Evolutionary conservation across 2,888 invertebrate species (phyloP).

Genomic region (Danaus chrysippus): DNA sequence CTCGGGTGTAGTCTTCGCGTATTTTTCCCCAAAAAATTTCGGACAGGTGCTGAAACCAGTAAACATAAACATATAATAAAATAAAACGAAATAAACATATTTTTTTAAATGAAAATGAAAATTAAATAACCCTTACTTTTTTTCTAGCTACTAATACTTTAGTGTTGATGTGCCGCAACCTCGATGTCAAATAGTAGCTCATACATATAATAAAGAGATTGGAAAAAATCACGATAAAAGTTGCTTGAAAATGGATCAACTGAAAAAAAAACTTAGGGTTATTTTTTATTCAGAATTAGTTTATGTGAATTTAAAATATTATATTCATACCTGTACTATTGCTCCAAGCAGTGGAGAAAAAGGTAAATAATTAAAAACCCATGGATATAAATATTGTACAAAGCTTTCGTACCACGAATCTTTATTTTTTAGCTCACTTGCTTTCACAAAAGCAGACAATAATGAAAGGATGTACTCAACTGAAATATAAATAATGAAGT

Average conservation of each 20-base stretch:
- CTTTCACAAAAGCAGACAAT: slow-evolving; percentile 53
- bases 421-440: slow-evolving; percentile 45
- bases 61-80: background rate
- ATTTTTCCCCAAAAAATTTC: slow-evolving; percentile 83
- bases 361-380: slow-evolving; percentile 59
- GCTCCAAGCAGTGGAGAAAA: slow-evolving; percentile 52
- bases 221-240: slow-evolving; percentile 86
- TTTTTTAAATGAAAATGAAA: background rate
- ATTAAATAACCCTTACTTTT: slow-evolving; percentile 47
- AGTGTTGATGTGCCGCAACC: slow-evolving; percentile 81
- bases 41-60: slow-evolving; percentile 70
- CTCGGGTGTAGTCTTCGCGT: slow-evolving; percentile 82
- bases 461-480: slow-evolving; percentile 65
- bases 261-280: slow-evolving; percentile 39
- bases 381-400: slow-evolving; percentile 58
- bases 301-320: background rate
- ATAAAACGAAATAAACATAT: background rate
- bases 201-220: slow-evolving; percentile 85
- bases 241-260: slow-evolving; percentile 81
- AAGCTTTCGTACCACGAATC: slow-evolving; percentile 52
- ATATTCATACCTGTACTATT: slow-evolving; percentile 52
- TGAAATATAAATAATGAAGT: slow-evolving; percentile 35
- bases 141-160: slow-evolving; percentile 59
- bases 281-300: background rate
- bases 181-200: slow-evolving; percentile 82